Conservation (phyloP, 1,140 invertebrate species). For the Drosophila ohnishii region DNA sequence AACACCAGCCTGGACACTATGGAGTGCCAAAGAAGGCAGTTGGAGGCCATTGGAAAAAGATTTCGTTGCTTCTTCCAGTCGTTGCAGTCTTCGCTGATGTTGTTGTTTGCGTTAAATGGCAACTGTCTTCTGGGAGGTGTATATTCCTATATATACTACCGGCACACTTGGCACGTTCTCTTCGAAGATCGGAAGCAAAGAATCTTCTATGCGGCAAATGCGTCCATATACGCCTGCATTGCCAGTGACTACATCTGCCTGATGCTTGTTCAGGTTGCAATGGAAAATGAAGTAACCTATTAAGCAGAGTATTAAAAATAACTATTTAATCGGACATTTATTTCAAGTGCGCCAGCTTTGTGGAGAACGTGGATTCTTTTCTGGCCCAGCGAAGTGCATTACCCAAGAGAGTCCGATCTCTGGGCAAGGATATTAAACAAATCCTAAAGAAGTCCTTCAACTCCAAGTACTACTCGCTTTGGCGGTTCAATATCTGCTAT, state of each 20-base stretch:
- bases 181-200: conserved; percentile 52
- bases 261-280: conserved; percentile 25
- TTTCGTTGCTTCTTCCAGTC: conserved; percentile 25
- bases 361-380: conserved; percentile 3
- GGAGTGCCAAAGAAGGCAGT: conserved; percentile 16
- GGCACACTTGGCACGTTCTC: conserved; percentile 61
- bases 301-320: neutral
- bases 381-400: conserved; percentile 11
- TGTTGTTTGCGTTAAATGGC: conserved; percentile 61
- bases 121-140: conserved; percentile 62
- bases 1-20: conserved; percentile 20
- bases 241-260: conserved; percentile 62
- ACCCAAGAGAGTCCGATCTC: conserved; percentile 11
- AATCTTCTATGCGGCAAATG: conserved; percentile 72
- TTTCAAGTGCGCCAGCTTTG: conserved; percentile 45
- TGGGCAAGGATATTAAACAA: conserved; percentile 49
- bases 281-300: conserved; percentile 53
- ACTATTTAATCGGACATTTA: neutral
- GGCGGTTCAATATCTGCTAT: conserved; percentile 44
- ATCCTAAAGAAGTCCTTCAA: conserved; percentile 21
- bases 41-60: conserved; percentile 36
- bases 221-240: conserved; percentile 68
- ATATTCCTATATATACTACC: conserved; percentile 55
- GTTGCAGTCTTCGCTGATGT: conserved; percentile 52
- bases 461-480: conserved; percentile 25